Evolutionary conservation across 2,888 invertebrate species (phyloP).

Genomic region (Helobdella robusta): DNA sequence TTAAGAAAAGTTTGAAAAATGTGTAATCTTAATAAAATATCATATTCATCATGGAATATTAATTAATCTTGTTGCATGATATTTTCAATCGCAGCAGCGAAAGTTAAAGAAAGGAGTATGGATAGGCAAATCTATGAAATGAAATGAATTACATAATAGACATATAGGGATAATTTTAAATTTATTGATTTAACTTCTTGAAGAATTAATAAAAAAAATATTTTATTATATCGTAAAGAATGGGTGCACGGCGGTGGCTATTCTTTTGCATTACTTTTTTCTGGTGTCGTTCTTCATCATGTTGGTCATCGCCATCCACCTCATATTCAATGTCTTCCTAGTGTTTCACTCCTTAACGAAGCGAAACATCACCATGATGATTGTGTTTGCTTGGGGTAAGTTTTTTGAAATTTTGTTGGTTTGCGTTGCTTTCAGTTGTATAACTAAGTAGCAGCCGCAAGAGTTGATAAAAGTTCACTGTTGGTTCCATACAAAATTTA

Average conservation of each 20-base stretch:
- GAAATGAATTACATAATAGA: neutral
- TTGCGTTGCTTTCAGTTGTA: too few species aligned
- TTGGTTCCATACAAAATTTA: too few species aligned
- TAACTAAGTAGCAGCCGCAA: too few species aligned
- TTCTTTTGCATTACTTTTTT: conserved; percentile 41
- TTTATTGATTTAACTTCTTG: neutral
- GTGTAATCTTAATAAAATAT: neutral
- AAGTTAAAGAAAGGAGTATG: too few species aligned
- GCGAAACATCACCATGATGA: neutral
- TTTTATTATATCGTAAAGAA: conserved; percentile 34
- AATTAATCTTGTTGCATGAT: too few species aligned
- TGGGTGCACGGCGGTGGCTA: conserved; percentile 39
- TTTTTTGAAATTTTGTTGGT: too few species aligned
- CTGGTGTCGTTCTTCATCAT: conserved; percentile 42
- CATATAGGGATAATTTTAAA: neutral
- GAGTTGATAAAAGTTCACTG: too few species aligned
- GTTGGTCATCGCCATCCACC: conserved; percentile 42
- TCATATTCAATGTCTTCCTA: conserved; percentile 33
- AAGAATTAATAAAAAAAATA: neutral
- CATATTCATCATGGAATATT: neutral
- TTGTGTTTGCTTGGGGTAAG: conserved; percentile 16
- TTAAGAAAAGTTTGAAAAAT: neutral
- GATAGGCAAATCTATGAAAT: too few species aligned
- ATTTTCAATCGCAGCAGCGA: too few species aligned
- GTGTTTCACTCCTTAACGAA: conserved; percentile 17